Evolutionary conservation across 2,888 invertebrate genomes (phyloP).

Genomic region (Criorhina ranunculi): DNA sequence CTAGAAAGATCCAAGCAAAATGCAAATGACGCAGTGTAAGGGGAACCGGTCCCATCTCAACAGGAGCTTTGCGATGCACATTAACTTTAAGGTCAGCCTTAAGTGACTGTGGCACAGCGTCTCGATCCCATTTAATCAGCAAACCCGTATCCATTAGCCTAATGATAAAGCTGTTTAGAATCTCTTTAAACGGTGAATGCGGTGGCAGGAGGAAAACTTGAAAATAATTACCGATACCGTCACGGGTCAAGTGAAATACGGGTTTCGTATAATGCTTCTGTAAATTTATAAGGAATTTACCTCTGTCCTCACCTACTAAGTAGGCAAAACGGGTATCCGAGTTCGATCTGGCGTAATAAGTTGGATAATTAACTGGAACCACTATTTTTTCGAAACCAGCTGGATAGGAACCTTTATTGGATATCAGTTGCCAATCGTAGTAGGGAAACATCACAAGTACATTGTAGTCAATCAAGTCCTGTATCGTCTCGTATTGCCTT

Average conservation of each 20-base stretch:
- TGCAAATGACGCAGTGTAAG: constrained; percentile 10
- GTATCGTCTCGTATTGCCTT: constrained; percentile 30
- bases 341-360: constrained; percentile 3
- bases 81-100: neutral
- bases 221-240: constrained; percentile 13
- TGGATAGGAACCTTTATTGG: neutral
- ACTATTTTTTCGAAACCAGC: constrained; percentile 34
- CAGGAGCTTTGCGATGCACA: neutral
- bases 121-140: constrained; percentile 27
- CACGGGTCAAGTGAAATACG: constrained; percentile 5
- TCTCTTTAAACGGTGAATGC: constrained; percentile 49
- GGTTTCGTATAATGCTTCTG: constrained; percentile 11
- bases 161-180: constrained; percentile 25
- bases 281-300: constrained; percentile 1
- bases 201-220: neutral
- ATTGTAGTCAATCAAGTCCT: constrained; percentile 46
- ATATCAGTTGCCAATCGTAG: constrained; percentile 9
- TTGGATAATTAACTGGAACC: neutral
- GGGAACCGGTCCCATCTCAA: neutral
- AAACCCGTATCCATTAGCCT: constrained; percentile 25
- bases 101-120: constrained; percentile 5
- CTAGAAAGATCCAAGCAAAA: too few relatives aligned
- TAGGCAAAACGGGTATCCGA: constrained; percentile 47
- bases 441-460: constrained; percentile 22
- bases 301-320: constrained; percentile 11